A percentile compares a stretch with the other conserved stretches of the same genome.
These are phyloP conservation scores for Tholera decimalis DNA, from an alignment of 2,888 invertebrate species.

Conservation along the genomic window DNA sequence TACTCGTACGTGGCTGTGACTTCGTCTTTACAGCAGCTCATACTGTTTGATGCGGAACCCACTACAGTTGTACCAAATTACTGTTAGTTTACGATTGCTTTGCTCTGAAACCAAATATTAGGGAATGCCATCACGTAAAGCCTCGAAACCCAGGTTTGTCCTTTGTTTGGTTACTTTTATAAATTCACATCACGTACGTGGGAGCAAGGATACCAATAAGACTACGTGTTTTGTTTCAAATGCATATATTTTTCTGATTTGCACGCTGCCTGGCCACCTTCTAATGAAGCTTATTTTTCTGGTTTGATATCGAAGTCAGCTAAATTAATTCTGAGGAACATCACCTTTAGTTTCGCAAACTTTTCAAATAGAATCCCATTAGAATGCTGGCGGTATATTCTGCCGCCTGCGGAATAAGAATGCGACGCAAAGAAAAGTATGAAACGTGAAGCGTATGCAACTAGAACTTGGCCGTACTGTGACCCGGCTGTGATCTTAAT, in stretches of 20 bases:
- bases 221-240: conserved; percentile 74
- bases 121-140: conserved; percentile 75
- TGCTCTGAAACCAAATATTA: conserved; percentile 65
- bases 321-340: conserved; percentile 52
- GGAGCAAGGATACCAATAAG: conserved; percentile 76
- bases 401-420: conserved; percentile 53
- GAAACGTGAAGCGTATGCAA: conserved; percentile 32
- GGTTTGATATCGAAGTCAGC: conserved; percentile 44
- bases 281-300: conserved; percentile 51
- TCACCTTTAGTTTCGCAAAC: conserved; percentile 49
- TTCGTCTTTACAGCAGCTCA: conserved; percentile 7
- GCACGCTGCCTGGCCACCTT: conserved; percentile 44
- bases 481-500: conserved; percentile 18
- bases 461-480: neutral
- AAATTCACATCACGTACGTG: conserved; percentile 78
- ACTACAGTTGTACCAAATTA: conserved; percentile 41
- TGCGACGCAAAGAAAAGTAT: conserved; percentile 24
- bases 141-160: conserved; percentile 74
- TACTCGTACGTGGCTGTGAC: conserved; percentile 5
- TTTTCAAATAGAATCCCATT: conserved; percentile 60
- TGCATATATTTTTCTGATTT: conserved; percentile 72
- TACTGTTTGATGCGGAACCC: conserved; percentile 30
- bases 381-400: conserved; percentile 55
- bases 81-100: conserved; percentile 44
- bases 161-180: conserved; percentile 67